Base-by-base conservation (phyloP, 64 coral and sea anemone genomes). In the Stichodactyla helianthus region DNA sequence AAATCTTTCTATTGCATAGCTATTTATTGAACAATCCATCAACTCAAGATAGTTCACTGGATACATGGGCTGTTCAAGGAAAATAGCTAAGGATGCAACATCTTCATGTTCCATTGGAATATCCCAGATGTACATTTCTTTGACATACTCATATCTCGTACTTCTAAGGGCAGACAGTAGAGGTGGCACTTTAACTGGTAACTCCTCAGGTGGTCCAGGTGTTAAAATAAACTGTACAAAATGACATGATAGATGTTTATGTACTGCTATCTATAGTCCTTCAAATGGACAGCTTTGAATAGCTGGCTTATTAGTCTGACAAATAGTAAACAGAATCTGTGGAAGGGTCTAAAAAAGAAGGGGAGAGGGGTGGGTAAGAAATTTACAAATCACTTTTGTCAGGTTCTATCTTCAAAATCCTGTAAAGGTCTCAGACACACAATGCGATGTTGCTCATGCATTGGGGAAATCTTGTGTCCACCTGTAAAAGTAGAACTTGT, bases 101-200 rank as follows among this genome's bases (percentile, higher is more conserved):
- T 98, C 93, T 52, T 98, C 93, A 54, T 98, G 96, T 83, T 90
- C 91, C 90, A 98, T 89, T 15, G 96, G 96, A 6, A 98, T 53
- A 83, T 95, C 93, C 96, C 96, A 98, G 55, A 98, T 95, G 52
- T 98, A 98, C 51, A 98, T 60, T 59, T 98, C 96, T 85, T 98
- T 98, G n/a, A 95, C 74, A 83, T 98, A 88, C 18, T 92, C 91
- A 82, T 98, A 98, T 86, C 96, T 89, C 19, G 82, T 95, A 86
- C 89, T 93, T 54, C 96, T 83, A 59, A 98, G 85, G 52, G 96
- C 93, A 77, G 96, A 77, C 50, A 98, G 85, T 61, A 98, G 79
- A 26, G 96, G 93, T 26, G 89, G 88, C 2, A 98, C 78, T 80
- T 95, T 98, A 13, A 98, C 96, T 57, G 96, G 96, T 52, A 92